Base-by-base conservation (phyloP, 2,888 invertebrate species). In the Mactromeris polynyma region DNA sequence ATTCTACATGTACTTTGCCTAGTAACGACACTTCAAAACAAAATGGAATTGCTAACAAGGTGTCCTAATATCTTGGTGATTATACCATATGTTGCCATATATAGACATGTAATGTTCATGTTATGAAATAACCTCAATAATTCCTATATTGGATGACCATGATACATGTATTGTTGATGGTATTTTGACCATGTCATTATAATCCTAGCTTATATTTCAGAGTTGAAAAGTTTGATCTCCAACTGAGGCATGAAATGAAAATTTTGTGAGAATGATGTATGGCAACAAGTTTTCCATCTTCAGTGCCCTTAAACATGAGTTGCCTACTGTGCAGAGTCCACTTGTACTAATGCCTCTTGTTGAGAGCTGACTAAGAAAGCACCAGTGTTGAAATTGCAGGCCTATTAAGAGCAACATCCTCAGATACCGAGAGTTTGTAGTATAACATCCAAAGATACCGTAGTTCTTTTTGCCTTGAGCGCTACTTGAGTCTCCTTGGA, bases 131-230 rank as follows among this genome's bases (percentile, higher is more conserved):
- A n/a, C n/a, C n/a, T n/a, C n/a, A n/a, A n/a, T n/a, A n/a, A n/a
- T n/a, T n/a, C n/a, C n/a, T n/a, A 11, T 17, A 4, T 7, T 58
- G 58, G 19, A 58, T 64, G 26, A 64, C 26, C 9, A 26, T 51
- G 51, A 51, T 6, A 51, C 51, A 51, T 64, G 58, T 64, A 26
- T 26, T 7, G 26, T 64, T 64, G 58, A 64, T 64, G 4, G 11
- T 51, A n/a, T 58, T 36, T 17, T 14, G 73, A 73, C 36, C 73
- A 33, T 73, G 73, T 73, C 36, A 36, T 33, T 73, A 73, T 73
- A 36, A 19, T 73, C 73, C 73, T 73, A 73, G 73, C 36, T 36
- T 73, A 73, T 14, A 73, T 73, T 73, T 73, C 73, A 73, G 73
- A 73, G 33, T 33, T 36, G 73, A 33, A 64, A 64, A 2, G 73